These are phyloP conservation scores for Crotalus adamanteus DNA, from an alignment of 2,797 vertebrate genomes.

Conservation along the genomic window DNA sequence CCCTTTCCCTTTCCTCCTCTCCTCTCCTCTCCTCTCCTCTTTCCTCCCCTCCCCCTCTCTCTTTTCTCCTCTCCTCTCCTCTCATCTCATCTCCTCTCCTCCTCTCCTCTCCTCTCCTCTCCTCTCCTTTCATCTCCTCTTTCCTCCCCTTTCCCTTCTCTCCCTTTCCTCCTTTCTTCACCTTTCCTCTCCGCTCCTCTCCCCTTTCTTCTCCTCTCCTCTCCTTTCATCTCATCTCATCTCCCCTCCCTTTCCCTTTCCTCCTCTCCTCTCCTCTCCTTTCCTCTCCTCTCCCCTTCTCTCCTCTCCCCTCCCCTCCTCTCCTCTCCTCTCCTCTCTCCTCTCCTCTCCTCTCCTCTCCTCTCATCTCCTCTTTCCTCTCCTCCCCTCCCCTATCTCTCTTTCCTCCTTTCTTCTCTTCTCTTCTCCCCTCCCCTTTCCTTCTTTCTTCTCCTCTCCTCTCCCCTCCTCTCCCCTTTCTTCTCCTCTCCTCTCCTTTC, in stretches of 20 bases:
- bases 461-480: fast-evolving
- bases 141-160: too few relatives aligned
- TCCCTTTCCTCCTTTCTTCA: too few relatives aligned
- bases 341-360: conserved; percentile 9
- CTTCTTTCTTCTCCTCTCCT: too few relatives aligned
- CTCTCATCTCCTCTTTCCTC: neutral
- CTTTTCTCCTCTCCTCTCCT: too few relatives aligned
- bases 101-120: fast-evolving
- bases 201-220: too few relatives aligned
- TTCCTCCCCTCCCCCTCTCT: too few relatives aligned
- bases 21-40: too few relatives aligned
- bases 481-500: fast-evolving
- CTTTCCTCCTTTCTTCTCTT: fast-evolving
- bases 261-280: conserved; percentile 43
- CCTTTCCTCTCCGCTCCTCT: neutral
- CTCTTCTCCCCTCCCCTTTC: fast-evolving
- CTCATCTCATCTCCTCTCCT: fast-evolving
- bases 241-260: too few relatives aligned
- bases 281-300: neutral
- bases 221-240: too few relatives aligned
- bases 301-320: fast-evolving
- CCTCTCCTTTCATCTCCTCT: too few relatives aligned
- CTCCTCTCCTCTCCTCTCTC: fast-evolving
- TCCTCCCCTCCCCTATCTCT: too few relatives aligned
- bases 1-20: too few relatives aligned